Evolutionary conservation across 2,888 invertebrate species (phyloP).

Genomic region (Trichogramma evanescens): DNA sequence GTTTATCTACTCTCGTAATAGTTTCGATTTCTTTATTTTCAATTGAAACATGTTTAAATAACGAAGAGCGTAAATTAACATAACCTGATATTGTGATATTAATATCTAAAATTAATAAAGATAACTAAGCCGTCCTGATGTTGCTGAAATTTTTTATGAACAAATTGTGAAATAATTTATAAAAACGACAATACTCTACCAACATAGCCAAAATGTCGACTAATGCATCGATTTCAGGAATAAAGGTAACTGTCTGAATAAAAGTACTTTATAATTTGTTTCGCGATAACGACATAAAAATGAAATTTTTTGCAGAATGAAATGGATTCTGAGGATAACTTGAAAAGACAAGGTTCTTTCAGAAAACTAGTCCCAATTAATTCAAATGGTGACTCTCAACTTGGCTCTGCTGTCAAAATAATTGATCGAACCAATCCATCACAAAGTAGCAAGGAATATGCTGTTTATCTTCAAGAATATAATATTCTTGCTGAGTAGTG

Average conservation of each 20-base stretch:
- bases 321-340: conserved; percentile 40
- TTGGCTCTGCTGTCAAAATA: conserved; percentile 57
- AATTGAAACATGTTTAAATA: background rate
- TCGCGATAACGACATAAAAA: conserved; percentile 1
- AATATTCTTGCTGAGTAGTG: conserved; percentile 89
- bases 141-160: conserved; percentile 3
- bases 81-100: conserved; percentile 13
- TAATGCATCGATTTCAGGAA: conserved; percentile 21
- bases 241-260: conserved; percentile 13
- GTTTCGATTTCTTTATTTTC: conserved; percentile 1
- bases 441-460: conserved; percentile 59
- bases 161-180: conserved; percentile 2
- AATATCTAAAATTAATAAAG: conserved; percentile 6
- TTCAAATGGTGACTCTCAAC: conserved; percentile 50
- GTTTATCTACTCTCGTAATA: conserved; percentile 6
- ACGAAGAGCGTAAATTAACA: conserved; percentile 4
- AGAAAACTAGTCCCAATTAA: conserved; percentile 53
- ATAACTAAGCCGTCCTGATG: conserved; percentile 15
- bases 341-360: conserved; percentile 53
- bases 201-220: conserved; percentile 14
- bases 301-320: conserved; percentile 30
- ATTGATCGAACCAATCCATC: conserved; percentile 50
- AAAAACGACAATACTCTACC: background rate
- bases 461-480: conserved; percentile 79
- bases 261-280: background rate